These are phyloP conservation scores for Trichomalopsis sarcophagae DNA, from an alignment of 1,140 invertebrate species.

Conservation along the genomic window DNA sequence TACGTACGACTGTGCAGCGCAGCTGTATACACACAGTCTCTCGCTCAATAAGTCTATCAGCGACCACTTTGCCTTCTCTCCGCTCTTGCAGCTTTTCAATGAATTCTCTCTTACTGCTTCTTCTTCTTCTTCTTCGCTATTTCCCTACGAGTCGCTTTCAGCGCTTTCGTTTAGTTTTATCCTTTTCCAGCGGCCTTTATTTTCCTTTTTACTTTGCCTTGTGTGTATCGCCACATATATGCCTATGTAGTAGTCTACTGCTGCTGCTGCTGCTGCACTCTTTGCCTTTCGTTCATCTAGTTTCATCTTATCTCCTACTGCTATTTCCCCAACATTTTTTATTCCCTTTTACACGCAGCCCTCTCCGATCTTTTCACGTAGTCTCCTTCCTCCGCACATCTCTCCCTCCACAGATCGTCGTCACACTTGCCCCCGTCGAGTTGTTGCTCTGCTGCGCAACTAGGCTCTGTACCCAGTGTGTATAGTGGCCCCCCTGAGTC, in stretches of 20 bases:
- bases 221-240: neutral
- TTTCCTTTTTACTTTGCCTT: slow-evolving; percentile 48
- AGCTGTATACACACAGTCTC: neutral
- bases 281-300: slow-evolving; percentile 39
- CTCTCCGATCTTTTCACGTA: slow-evolving; percentile 52
- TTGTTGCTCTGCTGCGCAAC: neutral
- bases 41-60: slow-evolving; percentile 23
- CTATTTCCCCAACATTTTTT: slow-evolving; percentile 50
- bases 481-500: slow-evolving; percentile 8
- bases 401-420: neutral
- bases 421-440: neutral
- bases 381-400: neutral
- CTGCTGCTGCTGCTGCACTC: neutral
- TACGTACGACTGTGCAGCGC: neutral
- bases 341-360: slow-evolving; percentile 50
- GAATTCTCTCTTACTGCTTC: neutral
- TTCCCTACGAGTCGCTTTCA: slow-evolving; percentile 33
- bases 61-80: slow-evolving; percentile 1
- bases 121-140: neutral
- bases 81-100: neutral
- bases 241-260: neutral
- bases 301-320: slow-evolving; percentile 51
- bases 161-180: slow-evolving; percentile 43
- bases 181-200: slow-evolving; percentile 37
- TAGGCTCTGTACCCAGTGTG: neutral